Evolutionary conservation across 1,140 invertebrate species (phyloP).

Genomic region (Lepidostoma basale): DNA sequence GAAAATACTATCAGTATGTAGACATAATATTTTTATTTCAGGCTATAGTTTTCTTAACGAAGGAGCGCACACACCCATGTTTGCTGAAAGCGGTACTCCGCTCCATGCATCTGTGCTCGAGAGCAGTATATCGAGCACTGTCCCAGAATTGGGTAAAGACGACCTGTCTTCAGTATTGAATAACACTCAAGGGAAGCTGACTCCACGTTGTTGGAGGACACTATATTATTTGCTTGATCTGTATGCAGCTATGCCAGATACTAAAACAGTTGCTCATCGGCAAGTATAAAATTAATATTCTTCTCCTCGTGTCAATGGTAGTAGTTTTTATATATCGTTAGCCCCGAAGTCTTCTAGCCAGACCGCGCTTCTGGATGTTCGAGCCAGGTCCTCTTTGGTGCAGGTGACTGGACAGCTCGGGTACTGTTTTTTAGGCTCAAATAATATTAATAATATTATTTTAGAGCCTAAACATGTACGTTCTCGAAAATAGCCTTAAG

Average conservation of each 20-base stretch:
- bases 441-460: no score
- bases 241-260: constrained; percentile 93
- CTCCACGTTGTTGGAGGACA: constrained; percentile 91
- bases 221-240: constrained; percentile 91
- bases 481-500: no score
- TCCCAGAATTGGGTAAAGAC: constrained; percentile 39
- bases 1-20: neutral
- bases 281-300: constrained; percentile 31
- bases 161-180: constrained; percentile 36
- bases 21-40: no score
- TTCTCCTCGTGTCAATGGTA: no score
- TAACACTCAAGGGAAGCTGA: constrained; percentile 52
- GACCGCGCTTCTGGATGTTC: no score
- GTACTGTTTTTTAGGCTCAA: no score
- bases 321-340: constrained; percentile 21
- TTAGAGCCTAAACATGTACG: no score
- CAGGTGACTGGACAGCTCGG: no score
- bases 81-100: constrained; percentile 52
- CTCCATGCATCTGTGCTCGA: constrained; percentile 37
- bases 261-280: constrained; percentile 80
- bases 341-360: no score
- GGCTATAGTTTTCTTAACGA: constrained; percentile 74
- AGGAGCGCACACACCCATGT: constrained; percentile 73
- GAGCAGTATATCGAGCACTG: constrained; percentile 29
- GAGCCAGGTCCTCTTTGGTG: no score